A percentile compares a stretch with the other conserved stretches of the same genome.
These are phyloP conservation scores for Philypnodon macrostomus DNA, from an alignment of 2,797 vertebrate genomes.

Conservation along the genomic window DNA sequence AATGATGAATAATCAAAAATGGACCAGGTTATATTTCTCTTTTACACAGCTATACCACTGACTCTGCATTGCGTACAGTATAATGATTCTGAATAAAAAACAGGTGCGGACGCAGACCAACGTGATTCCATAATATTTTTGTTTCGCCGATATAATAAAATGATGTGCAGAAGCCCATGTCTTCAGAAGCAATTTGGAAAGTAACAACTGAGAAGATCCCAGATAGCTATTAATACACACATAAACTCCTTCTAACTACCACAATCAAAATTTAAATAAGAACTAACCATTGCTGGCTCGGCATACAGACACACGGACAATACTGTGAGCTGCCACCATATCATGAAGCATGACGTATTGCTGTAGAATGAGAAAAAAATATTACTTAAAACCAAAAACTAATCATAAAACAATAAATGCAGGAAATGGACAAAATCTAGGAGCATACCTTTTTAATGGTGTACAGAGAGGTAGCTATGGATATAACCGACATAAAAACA, in stretches of 20 bases:
- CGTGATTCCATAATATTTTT: too few relatives aligned
- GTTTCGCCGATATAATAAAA: too few relatives aligned
- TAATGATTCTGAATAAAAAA: neutral
- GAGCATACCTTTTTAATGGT: constrained; percentile 94
- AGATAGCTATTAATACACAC: too few relatives aligned
- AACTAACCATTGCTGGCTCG: constrained; percentile 86
- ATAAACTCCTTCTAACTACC: too few relatives aligned
- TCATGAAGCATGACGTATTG: constrained; percentile 98
- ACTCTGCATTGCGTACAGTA: neutral
- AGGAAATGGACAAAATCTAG: neutral
- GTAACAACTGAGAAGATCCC: too few relatives aligned
- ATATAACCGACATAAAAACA: constrained; percentile 95
- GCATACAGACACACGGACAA: constrained; percentile 92
- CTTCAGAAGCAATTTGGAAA: too few relatives aligned
- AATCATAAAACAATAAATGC: too few relatives aligned
- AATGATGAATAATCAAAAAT: constrained; percentile 10
- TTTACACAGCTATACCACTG: neutral
- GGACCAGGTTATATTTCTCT: neutral
- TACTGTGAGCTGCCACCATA: constrained; percentile 97
- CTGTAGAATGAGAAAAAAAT: constrained; percentile 66
- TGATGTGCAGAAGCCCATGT: too few relatives aligned
- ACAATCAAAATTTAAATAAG: too few relatives aligned
- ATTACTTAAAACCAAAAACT: constrained; percentile 5
- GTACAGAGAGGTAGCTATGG: constrained; percentile 95
- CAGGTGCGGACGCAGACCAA: too few relatives aligned